Base-by-base conservation (phyloP, 2,888 invertebrate species). In the Invenusta paracnida region DNA sequence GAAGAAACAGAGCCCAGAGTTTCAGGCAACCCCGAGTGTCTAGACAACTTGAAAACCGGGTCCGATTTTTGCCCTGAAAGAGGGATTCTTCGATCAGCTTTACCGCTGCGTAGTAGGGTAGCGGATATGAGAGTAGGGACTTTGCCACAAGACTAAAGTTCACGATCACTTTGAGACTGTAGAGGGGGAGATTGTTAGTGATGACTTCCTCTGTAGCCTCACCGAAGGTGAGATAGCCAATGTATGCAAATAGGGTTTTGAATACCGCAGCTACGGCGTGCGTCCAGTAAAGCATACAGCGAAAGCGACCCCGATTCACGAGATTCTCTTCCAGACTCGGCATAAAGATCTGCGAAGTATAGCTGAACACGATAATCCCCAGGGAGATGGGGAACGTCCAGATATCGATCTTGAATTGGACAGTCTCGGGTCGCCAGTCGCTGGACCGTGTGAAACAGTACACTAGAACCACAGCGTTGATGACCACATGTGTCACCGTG, bases 291-390 rank as follows among this genome's bases (percentile, higher is more conserved):
- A 99, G 93, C 99, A 99, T 99, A 94, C 96, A 96, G 90, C 95
- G 94, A 91, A 99, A 99, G 90, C 95, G 95, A 0, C 95, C 94
- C 0, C 95, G 94, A 91, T 98, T 97, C 88, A 94, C 94, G 94
- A 99, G 95, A 91, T 96, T 98, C 5, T 97, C 98, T 93, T 99
- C 99, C 87, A 99, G 93, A 0, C 97, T 97, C 0, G 99, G 99
- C 88, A 99, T 92, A 91, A 99, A 99, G 89, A 99, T 99, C 92
- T 99, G 99, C 0, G 98, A 98, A 0, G 99, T 99, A 92, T 99
- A 99, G 84, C 98, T 98, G 93, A 99, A 99, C 0, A 99, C 98
- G 88, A 99, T 98, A 81, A 99, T 98, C 5, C 99, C 99, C 87
- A 99, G 93, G 82, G 97, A 97, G 87, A 99, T 98, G 2, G 99